These are phyloP conservation scores for Anoplius nigerrimus DNA, from an alignment of 2,888 invertebrate genomes.

Conservation along the genomic window DNA sequence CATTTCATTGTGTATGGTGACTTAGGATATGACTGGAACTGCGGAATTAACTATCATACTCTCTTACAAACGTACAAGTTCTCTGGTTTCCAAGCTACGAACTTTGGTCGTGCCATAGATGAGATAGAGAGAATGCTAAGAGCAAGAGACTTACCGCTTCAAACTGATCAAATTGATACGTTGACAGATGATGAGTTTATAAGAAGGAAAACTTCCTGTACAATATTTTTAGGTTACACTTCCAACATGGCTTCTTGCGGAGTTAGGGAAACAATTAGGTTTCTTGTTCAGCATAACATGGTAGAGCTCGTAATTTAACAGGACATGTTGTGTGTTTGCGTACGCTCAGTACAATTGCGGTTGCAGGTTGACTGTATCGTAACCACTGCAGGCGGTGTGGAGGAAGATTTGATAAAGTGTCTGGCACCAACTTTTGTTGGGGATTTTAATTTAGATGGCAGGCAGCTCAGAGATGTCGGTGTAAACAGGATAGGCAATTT, in stretches of 20 bases:
- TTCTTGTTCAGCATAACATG: conserved; percentile 89
- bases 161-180: conserved; percentile 80
- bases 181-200: conserved; percentile 89
- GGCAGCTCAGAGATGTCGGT: conserved; percentile 87
- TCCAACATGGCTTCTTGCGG: conserved; percentile 98
- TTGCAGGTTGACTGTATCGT: conserved; percentile 95
- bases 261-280: conserved; percentile 92
- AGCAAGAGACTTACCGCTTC: conserved; percentile 81
- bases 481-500: conserved; percentile 95
- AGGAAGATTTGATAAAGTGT: conserved; percentile 99
- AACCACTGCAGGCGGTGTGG: conserved; percentile 97
- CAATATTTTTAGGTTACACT: conserved; percentile 97
- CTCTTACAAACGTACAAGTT: conserved; percentile 86
- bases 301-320: conserved; percentile 65
- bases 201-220: conserved; percentile 87
- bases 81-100: conserved; percentile 98
- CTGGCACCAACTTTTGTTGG: conserved; percentile 95
- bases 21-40: conserved; percentile 94
- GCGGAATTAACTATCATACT: conserved; percentile 89
- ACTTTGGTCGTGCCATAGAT: conserved; percentile 91
- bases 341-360: not conserved
- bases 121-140: conserved; percentile 93
- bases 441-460: conserved; percentile 90
- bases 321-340: not conserved
- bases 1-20: conserved; percentile 10